Percentiles rank a stretch among this genome's conserved stretches.
Evolutionary conservation across 2,888 invertebrate genomes (phyloP).

Genomic region (Spodoptera exigua): DNA sequence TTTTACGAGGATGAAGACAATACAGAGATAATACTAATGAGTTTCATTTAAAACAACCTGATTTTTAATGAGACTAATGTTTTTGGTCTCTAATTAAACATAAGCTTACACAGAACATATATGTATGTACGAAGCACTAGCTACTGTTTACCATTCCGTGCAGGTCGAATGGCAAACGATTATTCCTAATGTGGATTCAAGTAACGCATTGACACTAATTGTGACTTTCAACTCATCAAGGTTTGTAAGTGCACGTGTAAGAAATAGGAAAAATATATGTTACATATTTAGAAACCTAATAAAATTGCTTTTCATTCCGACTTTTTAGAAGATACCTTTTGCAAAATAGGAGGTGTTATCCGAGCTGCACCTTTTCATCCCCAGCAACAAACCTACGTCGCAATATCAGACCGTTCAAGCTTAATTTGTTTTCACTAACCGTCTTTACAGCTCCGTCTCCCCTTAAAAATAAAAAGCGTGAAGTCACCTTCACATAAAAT

Average conservation of each 20-base stretch:
- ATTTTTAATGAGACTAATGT: too few species aligned
- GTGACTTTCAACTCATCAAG: constrained; percentile 37
- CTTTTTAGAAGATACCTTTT: constrained; percentile 27
- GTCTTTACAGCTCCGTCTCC: constrained; percentile 59
- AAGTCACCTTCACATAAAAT: constrained; percentile 80
- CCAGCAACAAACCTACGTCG: constrained; percentile 39
- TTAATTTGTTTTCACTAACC: constrained; percentile 61
- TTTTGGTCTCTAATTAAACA: constrained; percentile 7
- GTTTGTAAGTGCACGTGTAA: constrained; percentile 17
- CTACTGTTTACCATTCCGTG: constrained; percentile 37
- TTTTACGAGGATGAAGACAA: constrained; percentile 17
- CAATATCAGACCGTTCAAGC: constrained; percentile 50
- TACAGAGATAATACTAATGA: background rate
- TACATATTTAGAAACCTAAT: background rate
- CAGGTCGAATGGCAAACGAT: constrained; percentile 50
- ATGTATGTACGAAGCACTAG: constrained; percentile 2
- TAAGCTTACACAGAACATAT: constrained; percentile 6
- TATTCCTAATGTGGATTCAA: constrained; percentile 43
- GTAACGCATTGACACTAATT: constrained; percentile 45
- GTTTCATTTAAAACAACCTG: too few species aligned
- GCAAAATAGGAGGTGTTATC: constrained; percentile 27
- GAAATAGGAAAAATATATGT: constrained; percentile 2
- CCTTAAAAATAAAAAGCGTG: constrained; percentile 65
- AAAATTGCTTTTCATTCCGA: constrained; percentile 7
- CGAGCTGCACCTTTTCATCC: constrained; percentile 48